A percentile compares a stretch with the other conserved stretches of the same genome.
phyloP scores from a whole-genome alignment of 2,113 vertebrate species.

The Agelaius tricolor region DNA sequence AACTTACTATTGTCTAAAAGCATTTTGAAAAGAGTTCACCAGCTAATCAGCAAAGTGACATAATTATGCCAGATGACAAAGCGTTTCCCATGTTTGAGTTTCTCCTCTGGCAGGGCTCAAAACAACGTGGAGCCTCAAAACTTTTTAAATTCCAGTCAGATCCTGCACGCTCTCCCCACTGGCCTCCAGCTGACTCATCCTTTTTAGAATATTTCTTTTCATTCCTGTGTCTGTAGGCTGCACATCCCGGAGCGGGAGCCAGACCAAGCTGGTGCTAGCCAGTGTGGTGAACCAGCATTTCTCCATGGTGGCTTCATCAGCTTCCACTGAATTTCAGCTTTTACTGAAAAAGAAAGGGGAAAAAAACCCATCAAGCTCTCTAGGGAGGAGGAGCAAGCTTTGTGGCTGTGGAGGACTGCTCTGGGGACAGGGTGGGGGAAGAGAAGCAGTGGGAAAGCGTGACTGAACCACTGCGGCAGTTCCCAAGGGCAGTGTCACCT shows the following conservation, averaged over 20 bases:
- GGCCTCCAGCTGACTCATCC: conserved; percentile 67
- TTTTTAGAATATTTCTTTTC: conserved; percentile 66
- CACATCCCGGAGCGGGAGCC: not conserved
- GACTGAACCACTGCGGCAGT: not conserved
- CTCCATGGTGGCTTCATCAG: not conserved
- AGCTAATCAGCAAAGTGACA: conserved; percentile 17
- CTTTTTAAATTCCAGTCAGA: conserved; percentile 66
- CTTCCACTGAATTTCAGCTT: not conserved
- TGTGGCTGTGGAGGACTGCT: not conserved
- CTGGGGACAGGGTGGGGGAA: fast-evolving
- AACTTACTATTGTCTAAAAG: conserved; percentile 28
- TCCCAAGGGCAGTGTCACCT: fast-evolving
- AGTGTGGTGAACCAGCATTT: not conserved
- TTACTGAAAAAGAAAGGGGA: not conserved
- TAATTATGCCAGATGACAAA: conserved; percentile 44
- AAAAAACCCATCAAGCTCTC: not conserved
- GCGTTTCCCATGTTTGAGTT: not conserved
- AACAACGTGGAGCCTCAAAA: conserved; percentile 36
- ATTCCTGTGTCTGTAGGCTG: conserved; percentile 34
- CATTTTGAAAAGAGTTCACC: conserved; percentile 27
- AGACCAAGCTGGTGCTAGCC: conserved; percentile 22
- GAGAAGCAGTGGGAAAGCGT: not conserved
- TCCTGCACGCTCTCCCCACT: not conserved
- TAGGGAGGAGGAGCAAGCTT: not conserved
- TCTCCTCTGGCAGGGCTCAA: conserved; percentile 12